These are phyloP conservation scores for Hyposoter didymator DNA, from an alignment of 2,888 invertebrate genomes.

Conservation along the genomic window DNA sequence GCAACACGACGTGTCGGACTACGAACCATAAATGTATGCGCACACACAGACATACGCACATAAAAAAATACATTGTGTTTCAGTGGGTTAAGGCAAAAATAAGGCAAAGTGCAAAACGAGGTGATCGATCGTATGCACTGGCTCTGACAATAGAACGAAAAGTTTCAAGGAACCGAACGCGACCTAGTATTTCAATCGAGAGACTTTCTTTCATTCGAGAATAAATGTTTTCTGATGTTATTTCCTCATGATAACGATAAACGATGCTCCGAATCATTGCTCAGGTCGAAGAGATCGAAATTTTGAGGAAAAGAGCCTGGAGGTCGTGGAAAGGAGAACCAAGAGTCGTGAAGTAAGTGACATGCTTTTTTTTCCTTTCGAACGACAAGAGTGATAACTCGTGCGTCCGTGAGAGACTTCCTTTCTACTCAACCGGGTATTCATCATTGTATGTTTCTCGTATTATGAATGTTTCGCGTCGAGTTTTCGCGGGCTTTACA, in stretches of 20 bases:
- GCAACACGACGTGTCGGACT: background rate
- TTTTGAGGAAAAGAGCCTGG: background rate
- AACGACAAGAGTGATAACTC: background rate
- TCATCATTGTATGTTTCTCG: background rate
- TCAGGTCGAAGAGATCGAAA: background rate
- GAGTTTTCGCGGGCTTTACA: background rate
- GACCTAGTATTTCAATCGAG: background rate
- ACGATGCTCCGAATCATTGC: background rate
- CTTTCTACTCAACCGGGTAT: background rate
- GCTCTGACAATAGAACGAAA: slow-evolving; percentile 13
- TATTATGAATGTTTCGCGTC: slow-evolving; percentile 17
- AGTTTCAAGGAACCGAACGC: background rate
- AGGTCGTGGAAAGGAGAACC: background rate
- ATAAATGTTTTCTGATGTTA: background rate
- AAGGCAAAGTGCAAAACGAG: slow-evolving; percentile 51
- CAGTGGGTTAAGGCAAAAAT: slow-evolving; percentile 34
- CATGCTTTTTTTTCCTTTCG: background rate
- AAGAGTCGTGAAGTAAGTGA: background rate
- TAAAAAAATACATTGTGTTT: background rate
- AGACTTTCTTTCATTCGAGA: background rate
- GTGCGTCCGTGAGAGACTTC: slow-evolving; percentile 11
- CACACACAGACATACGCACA: background rate
- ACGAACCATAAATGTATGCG: background rate
- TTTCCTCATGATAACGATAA: background rate
- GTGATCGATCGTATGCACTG: slow-evolving; percentile 58